Base-by-base conservation (phyloP, 2,888 invertebrate genomes). In the Hetaerina titia region DNA sequence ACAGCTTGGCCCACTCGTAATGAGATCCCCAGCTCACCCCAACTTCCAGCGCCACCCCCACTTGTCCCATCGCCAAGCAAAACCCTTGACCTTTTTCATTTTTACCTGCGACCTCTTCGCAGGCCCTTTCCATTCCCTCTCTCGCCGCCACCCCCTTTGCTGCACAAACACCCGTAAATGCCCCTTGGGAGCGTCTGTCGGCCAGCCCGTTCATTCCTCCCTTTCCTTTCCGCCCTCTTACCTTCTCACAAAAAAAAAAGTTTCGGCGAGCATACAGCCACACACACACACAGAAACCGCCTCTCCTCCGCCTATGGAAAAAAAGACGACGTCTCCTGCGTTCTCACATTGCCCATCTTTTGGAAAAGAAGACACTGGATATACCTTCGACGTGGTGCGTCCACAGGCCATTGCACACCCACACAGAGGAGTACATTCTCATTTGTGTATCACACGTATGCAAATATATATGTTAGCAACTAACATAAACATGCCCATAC, bases 131-230 rank as follows among this genome's bases (percentile, higher is more conserved):
- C 88, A 19, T 6, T 19, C n/a, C 88, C 88, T 88, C 88, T 31
- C 11, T 13, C 45, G 8, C 4, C 45, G 17, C 88, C 56, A 58
- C 90, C 60, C 15, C n/a, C 57, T 57, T 58, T 89, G 57, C 56
- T 89, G 57, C 89, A 56, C 89, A 89, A 45, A 90, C 90, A 90
- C 64, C 31, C 90, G 31, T 63, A 60, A 90, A 25, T 64, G 31
- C 90, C 63, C 90, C 64, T 64, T n/a, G 31, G 45, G 45, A 45
- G 19, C 31, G 22, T 45, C 64, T 69, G 45, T 8, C 63, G 25
- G 90, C 63, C 31, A n/a, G 90, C n/a, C 64, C 64, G 45, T 88
- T 45, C 17, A 19, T 81, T 81, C 81, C 25, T 81, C 13, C 81
- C 81, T n/a, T 31, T 13, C 81, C 11, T 31, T 31, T 31, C 25